Evolutionary conservation across 2,113 vertebrate genomes (phyloP).

Genomic region (Morone chrysops): DNA sequence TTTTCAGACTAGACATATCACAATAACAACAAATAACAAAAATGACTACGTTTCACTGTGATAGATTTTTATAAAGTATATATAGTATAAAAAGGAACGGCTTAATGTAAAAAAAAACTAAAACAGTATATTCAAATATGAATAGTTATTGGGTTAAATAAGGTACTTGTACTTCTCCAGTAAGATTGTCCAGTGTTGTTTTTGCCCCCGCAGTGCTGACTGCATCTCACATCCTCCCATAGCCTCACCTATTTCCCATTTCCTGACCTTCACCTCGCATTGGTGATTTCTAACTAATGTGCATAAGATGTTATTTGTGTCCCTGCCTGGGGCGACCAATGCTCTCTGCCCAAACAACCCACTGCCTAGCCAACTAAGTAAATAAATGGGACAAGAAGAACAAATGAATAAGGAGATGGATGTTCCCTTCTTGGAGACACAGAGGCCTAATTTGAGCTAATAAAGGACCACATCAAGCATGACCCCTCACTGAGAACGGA

Average conservation of each 20-base stretch:
- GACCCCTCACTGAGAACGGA: constrained; percentile 64
- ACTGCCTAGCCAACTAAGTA: constrained; percentile 67
- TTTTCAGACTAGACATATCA: not conserved
- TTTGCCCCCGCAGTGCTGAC: not conserved
- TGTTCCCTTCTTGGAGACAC: constrained; percentile 73
- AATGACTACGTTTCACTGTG: not conserved
- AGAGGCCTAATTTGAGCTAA: constrained; percentile 79
- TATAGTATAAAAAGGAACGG: not conserved
- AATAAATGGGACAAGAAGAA: constrained; percentile 76
- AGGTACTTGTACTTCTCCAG: not conserved
- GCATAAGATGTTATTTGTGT: constrained; percentile 74
- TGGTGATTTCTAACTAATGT: constrained; percentile 75
- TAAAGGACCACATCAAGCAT: constrained; percentile 78
- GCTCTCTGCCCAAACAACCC: constrained; percentile 64
- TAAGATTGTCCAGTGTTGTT: not conserved
- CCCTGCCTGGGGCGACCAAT: constrained; percentile 61
- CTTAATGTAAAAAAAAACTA: not conserved
- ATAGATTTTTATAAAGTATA: not conserved
- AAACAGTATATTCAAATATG: not conserved
- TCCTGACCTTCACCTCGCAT: constrained; percentile 64
- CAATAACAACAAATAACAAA: not conserved
- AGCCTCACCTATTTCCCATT: constrained; percentile 49
- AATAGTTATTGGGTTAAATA: not conserved
- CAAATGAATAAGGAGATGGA: constrained; percentile 78
- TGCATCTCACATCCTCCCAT: constrained; percentile 3